phyloP scores from a whole-genome alignment of 2,113 vertebrate genomes.

The Rhea pennata region DNA sequence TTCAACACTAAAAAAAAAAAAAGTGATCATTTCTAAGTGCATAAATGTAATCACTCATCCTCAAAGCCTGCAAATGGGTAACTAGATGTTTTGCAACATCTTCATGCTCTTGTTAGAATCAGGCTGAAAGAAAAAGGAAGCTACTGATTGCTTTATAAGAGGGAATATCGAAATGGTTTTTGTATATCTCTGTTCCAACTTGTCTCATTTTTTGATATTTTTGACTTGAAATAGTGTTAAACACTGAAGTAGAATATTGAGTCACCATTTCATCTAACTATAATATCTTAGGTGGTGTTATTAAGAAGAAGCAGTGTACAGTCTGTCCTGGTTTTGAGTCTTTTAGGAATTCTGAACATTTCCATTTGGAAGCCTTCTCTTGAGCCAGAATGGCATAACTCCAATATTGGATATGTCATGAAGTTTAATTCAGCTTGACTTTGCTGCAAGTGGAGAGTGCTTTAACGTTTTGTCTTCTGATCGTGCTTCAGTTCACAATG shows the following conservation, averaged over 20 bases:
- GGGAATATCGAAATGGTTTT: neutral
- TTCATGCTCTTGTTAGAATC: neutral
- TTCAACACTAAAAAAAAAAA: neutral
- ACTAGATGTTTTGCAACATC: neutral
- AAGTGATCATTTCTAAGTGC: neutral
- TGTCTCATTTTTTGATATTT: neutral
- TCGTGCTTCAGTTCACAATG: neutral
- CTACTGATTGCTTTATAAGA: neutral
- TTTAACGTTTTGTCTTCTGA: neutral
- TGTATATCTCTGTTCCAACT: neutral
- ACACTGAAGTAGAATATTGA: neutral
- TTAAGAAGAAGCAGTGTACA: neutral
- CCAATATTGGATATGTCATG: neutral
- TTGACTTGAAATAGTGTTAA: neutral
- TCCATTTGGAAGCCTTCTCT: neutral
- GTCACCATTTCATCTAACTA: neutral
- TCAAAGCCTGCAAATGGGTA: neutral
- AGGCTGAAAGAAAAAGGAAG: neutral
- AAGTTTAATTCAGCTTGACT: neutral
- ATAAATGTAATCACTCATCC: neutral
- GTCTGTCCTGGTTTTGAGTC: neutral
- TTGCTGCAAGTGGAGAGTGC: neutral
- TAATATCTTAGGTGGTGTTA: neutral
- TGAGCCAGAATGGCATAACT: neutral
- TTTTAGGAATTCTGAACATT: neutral